These are phyloP conservation scores for Cantharis rufa DNA, from an alignment of 2,888 invertebrate species.

Conservation along the genomic window DNA sequence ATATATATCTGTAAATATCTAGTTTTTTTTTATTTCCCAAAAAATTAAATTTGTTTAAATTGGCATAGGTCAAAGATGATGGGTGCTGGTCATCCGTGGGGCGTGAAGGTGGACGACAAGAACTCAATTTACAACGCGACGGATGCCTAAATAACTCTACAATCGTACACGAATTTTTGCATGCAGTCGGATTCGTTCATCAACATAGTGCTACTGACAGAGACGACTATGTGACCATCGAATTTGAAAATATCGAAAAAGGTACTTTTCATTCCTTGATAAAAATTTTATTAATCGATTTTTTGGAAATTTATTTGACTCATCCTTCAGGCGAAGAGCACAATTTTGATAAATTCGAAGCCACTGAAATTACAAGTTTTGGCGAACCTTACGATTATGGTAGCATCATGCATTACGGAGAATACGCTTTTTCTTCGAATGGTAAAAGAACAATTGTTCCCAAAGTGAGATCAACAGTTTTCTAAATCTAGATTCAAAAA, in stretches of 20 bases:
- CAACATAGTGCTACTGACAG: constrained; percentile 80
- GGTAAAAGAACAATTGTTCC: constrained; percentile 67
- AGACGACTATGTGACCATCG: constrained; percentile 73
- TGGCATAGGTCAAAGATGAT: constrained; percentile 5
- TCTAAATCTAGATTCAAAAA: neutral
- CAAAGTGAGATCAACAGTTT: neutral
- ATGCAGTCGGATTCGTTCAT: constrained; percentile 81
- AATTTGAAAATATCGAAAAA: constrained; percentile 70
- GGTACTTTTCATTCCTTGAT: neutral
- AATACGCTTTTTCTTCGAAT: constrained; percentile 69
- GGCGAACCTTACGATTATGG: constrained; percentile 71
- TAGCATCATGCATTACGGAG: constrained; percentile 76
- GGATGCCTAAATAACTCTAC: constrained; percentile 67
- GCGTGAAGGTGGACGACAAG: constrained; percentile 18
- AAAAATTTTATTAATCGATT: too few relatives aligned
- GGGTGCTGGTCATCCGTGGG: constrained; percentile 29
- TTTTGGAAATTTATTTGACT: too few relatives aligned
- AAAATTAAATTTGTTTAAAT: neutral
- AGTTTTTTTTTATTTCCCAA: neutral
- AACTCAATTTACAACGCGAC: constrained; percentile 49
- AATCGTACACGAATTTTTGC: constrained; percentile 77
- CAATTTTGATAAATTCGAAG: neutral
- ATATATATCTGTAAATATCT: constrained; percentile 9
- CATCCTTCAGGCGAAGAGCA: neutral
- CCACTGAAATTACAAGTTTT: constrained; percentile 66